Evolutionary conservation across 2,113 vertebrate species (phyloP), one percentile per base, ranked within the genome.

Genomic region (Anguilla rostrata): DNA sequence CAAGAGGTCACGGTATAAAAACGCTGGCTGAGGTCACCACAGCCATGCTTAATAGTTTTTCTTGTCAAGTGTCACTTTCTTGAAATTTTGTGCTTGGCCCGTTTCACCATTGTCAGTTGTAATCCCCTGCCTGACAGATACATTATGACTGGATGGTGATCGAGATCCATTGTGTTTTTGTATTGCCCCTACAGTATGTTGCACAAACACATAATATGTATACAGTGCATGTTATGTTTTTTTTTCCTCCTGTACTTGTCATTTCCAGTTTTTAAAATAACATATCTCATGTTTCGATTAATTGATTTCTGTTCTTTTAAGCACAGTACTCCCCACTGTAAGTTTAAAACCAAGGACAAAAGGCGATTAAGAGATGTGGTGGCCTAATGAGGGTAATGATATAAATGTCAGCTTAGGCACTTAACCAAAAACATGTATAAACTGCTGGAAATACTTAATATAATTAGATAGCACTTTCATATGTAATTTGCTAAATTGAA

Each of bases 11-110:
- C 85, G 86, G 92, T 93, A 92, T 93, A 93, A 94, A 95, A 79
- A 93, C 92, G 94, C 90, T 93, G 43, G 43, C 94, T 86, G 86
- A 89, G 92, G 92, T 94, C 91, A 89, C 90, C 82, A 1, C 53
- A 89, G 90, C 94, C 92, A 95, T 94, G 92, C 93, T 91, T 93
- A 91, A 95, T 94, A 92, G 93, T 94, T 94, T 93, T 90, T 93
- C 92, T 92, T 94, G 92, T 94, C 94, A 95, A 93, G 91, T 94
- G 94, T 95, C 94, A 93, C 93, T 93, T 95, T 92, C 89, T 90
- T 91, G 92, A 94, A 94, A 93, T 94, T 92, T 94, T 92, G 94
- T 94, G 92, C 94, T 87, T 93, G 91, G 92, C 93, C 93, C 91
- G 91, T 93, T 92, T 91, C 89, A 92, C 39, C 79, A 87, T 91